A percentile compares a stretch with the other conserved stretches of the same genome.
These are phyloP conservation scores for Ameiurus melas DNA, from an alignment of 2,113 vertebrate genomes.

Conservation along the genomic window DNA sequence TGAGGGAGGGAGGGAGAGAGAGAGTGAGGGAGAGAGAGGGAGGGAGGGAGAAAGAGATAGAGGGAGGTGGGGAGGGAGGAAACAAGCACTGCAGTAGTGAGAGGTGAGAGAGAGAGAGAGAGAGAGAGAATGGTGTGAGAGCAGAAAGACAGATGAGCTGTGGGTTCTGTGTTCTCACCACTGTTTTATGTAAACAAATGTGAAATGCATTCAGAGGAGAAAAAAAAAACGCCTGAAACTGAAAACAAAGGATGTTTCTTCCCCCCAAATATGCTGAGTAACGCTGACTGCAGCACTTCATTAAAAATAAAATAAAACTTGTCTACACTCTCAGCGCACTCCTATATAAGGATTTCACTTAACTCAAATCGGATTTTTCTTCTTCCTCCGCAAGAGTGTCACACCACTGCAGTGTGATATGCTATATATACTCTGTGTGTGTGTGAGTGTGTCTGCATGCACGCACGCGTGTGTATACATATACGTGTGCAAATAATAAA, in stretches of 20 bases:
- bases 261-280: not conserved
- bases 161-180: not conserved
- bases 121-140: not conserved
- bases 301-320: not conserved
- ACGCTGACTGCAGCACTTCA: not conserved
- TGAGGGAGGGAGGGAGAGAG: not conserved
- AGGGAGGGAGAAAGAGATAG: not conserved
- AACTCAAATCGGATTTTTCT: not conserved
- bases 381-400: not conserved
- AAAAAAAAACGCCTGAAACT: not conserved
- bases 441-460: not conserved
- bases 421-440: not conserved
- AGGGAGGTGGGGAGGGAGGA: not conserved
- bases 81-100: conserved; percentile 19
- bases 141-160: not conserved
- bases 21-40: not conserved
- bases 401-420: not conserved
- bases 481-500: too few relatives aligned
- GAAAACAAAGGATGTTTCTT: not conserved
- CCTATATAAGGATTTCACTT: not conserved
- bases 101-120: not conserved
- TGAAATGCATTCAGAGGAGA: not conserved
- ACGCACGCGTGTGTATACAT: too few relatives aligned
- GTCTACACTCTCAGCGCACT: not conserved
- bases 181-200: not conserved